A percentile compares a stretch with the other conserved stretches of the same genome.
Conservation (phyloP, 64 coral and sea anemone genomes). For the Dendrophyllia cribrosa region DNA sequence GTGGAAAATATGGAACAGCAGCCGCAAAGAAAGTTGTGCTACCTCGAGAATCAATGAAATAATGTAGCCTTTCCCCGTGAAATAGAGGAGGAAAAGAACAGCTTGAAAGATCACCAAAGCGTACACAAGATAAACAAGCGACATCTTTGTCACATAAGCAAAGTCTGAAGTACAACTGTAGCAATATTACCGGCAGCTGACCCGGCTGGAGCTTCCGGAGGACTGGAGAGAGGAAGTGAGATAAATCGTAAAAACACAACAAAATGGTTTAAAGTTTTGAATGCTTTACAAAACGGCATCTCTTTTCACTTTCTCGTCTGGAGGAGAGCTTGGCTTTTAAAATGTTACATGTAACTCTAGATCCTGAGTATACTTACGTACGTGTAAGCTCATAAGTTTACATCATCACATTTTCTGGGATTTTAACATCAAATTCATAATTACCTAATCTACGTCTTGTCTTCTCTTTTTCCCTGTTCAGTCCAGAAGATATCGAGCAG, state of each 20-base stretch:
- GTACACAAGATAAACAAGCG: conserved; percentile 52
- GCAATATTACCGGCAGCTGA: neutral
- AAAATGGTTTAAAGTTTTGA: too few species aligned
- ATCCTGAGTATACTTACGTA: too few species aligned
- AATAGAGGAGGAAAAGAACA: conserved; percentile 76
- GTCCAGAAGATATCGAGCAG: too few species aligned
- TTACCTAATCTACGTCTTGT: too few species aligned
- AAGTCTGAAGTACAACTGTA: neutral
- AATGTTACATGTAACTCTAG: too few species aligned
- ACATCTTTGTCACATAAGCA: neutral
- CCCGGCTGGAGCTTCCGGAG: neutral
- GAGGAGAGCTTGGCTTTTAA: too few species aligned
- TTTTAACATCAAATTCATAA: too few species aligned
- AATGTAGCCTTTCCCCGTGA: conserved; percentile 79
- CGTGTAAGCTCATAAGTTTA: too few species aligned
- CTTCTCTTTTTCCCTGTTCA: too few species aligned
- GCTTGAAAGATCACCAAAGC: conserved; percentile 66
- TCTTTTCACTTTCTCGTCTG: too few species aligned
- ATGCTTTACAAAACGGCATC: too few species aligned
- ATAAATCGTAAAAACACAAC: neutral
- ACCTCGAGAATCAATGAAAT: conserved; percentile 52
- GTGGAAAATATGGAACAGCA: conserved; percentile 25
- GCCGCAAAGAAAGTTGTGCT: conserved; percentile 5
- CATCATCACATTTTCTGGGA: too few species aligned
- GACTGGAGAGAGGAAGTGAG: conserved; percentile 12